phyloP scores from a whole-genome alignment of 2,888 invertebrate genomes.

The Stenotaenia linearis region DNA sequence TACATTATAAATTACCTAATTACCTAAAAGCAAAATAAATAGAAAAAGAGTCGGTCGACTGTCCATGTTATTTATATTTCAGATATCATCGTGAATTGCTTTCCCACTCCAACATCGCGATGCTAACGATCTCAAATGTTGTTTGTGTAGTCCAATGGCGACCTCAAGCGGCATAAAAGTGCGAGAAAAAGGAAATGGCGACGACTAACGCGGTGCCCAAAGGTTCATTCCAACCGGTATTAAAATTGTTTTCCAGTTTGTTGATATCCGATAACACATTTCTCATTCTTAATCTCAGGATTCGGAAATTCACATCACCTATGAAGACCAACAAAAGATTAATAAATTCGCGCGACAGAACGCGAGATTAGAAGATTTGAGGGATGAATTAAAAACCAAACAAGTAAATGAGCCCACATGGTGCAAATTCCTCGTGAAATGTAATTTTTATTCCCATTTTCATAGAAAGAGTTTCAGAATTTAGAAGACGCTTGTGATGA shows the following conservation, averaged over 20 bases:
- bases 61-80: not conserved
- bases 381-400: constrained; percentile 76
- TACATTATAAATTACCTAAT: not conserved
- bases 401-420: constrained; percentile 52
- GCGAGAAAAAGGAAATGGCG: not conserved
- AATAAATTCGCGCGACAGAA: constrained; percentile 93
- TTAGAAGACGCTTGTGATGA: constrained; percentile 89
- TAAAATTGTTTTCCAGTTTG: not conserved
- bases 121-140: not conserved
- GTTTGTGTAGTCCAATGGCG: not conserved
- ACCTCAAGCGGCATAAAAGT: not conserved
- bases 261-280: no score
- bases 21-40: not conserved
- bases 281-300: constrained; percentile 57
- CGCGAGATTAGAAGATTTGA: constrained; percentile 82
- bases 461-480: constrained; percentile 79
- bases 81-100: not conserved
- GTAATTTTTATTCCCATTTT: constrained; percentile 39
- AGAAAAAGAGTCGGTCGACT: not conserved
- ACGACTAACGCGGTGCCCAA: constrained; percentile 31
- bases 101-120: no score
- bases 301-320: constrained; percentile 87
- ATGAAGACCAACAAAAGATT: constrained; percentile 94
- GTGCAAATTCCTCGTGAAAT: not conserved
- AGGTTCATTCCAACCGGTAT: constrained; percentile 34